phyloP scores from a whole-genome alignment of 2,113 vertebrate species.

The Lagopus muta region DNA sequence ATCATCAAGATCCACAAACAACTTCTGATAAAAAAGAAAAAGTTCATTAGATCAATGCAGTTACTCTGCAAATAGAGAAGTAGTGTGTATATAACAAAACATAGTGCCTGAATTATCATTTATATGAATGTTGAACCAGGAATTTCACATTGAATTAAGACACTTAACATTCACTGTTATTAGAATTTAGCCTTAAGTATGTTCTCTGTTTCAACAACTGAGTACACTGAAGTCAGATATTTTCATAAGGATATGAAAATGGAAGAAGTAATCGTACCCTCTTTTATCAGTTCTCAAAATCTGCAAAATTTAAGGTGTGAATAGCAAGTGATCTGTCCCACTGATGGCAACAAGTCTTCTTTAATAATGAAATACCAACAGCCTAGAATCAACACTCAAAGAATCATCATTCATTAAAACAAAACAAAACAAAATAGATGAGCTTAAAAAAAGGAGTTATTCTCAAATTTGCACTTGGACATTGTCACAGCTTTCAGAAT shows the following conservation, averaged over 20 bases:
- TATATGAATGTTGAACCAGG: slow-evolving; percentile 31
- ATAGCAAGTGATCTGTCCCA: not conserved
- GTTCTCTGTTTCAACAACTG: slow-evolving; percentile 43
- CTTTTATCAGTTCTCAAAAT: not conserved
- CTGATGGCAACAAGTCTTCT: not conserved
- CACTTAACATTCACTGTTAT: slow-evolving; percentile 51
- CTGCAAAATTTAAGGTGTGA: not conserved
- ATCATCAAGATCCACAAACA: not conserved
- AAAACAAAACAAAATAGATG: not conserved
- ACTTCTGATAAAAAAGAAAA: slow-evolving; percentile 49
- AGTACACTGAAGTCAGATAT: slow-evolving; percentile 5
- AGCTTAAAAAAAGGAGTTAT: not conserved
- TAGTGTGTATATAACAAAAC: slow-evolving; percentile 49
- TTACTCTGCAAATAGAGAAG: slow-evolving; percentile 50
- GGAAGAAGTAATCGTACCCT: not conserved
- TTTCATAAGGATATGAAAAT: not conserved
- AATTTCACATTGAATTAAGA: slow-evolving; percentile 62
- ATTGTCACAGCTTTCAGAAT: not conserved
- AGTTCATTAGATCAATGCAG: slow-evolving; percentile 51
- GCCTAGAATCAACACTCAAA: not conserved
- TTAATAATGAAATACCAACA: not conserved
- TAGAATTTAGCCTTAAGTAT: slow-evolving; percentile 55
- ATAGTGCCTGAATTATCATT: slow-evolving; percentile 46
- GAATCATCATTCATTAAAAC: not conserved
- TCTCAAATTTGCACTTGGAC: not conserved